phyloP scores from a whole-genome alignment of 2,113 vertebrate species.

The Stercorarius parasiticus region DNA sequence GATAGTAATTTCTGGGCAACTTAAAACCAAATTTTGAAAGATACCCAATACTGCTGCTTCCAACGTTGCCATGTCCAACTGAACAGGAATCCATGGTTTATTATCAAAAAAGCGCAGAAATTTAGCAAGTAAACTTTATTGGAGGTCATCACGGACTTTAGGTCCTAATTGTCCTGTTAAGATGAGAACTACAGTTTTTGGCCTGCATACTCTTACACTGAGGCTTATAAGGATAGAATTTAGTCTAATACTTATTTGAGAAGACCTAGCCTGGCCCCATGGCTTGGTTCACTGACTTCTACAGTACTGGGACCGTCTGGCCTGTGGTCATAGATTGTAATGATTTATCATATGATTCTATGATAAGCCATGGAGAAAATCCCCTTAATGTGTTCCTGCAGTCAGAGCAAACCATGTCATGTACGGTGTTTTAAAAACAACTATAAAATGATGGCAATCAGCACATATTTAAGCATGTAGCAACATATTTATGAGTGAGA shows the following conservation, averaged over 20 bases:
- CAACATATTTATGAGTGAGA: neutral
- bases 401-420: neutral
- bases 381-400: neutral
- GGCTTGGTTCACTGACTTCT: neutral
- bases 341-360: no score
- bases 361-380: neutral
- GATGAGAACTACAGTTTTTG: neutral
- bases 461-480: neutral
- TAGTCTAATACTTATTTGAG: neutral
- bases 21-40: neutral
- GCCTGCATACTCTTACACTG: neutral
- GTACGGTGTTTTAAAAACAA: neutral
- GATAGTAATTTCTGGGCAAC: neutral
- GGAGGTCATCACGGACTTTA: neutral
- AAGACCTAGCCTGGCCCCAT: neutral
- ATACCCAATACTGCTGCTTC: neutral
- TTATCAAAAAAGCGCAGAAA: neutral
- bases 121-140: neutral
- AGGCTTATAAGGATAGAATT: neutral
- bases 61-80: neutral
- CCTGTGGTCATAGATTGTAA: neutral
- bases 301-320: neutral
- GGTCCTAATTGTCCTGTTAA: neutral
- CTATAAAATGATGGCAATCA: neutral
- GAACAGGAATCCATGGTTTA: neutral